A percentile compares a stretch with the other conserved stretches of the same genome.
Conservation (phyloP, 2,888 invertebrate species). For the Chymomyza amoena region DNA sequence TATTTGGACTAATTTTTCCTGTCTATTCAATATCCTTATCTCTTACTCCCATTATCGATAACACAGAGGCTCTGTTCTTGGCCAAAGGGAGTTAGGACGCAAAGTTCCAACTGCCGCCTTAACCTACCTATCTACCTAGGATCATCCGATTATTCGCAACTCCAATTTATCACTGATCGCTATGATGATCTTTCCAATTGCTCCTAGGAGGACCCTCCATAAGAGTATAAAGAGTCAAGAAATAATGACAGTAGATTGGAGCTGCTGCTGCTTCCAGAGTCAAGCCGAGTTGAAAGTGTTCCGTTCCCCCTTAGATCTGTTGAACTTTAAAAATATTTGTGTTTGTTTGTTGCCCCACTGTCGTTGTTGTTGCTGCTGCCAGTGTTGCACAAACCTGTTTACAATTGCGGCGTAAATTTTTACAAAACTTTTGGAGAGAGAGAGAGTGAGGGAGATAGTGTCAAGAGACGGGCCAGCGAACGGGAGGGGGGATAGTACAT, state of each 20-base stretch:
- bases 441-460: constrained; percentile 29
- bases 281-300: not conserved
- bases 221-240: constrained; percentile 1
- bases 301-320: constrained; percentile 12
- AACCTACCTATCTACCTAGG: no score
- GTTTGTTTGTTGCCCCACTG: constrained; percentile 20
- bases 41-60: no score
- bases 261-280: not conserved
- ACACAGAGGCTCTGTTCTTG: no score
- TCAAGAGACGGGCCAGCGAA: constrained; percentile 31
- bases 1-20: no score
- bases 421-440: constrained; percentile 28
- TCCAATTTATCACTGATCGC: no score
- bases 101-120: no score
- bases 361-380: constrained; percentile 30
- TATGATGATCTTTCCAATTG: no score
- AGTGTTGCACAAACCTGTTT: constrained; percentile 57
- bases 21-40: no score
- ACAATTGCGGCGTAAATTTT: constrained; percentile 52
- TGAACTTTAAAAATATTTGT: constrained; percentile 56
- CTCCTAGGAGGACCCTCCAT: not conserved
- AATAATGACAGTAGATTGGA: constrained; percentile 40
- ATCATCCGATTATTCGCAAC: no score
- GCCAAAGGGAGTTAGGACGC: no score
- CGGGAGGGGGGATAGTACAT: not conserved